Base-by-base conservation (phyloP, 2,113 vertebrate genomes). In the Labeo catla region DNA sequence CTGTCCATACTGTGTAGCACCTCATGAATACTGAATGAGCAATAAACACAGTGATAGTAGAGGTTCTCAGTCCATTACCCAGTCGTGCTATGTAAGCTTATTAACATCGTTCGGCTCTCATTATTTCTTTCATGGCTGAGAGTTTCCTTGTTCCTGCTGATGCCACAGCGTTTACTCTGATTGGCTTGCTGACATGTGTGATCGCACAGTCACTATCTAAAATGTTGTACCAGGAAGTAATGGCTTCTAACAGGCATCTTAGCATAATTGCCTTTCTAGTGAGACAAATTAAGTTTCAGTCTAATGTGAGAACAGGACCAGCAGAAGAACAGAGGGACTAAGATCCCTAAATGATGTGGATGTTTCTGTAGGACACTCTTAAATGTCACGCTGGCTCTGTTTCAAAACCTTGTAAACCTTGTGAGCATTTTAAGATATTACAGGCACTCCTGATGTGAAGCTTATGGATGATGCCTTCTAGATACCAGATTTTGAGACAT, bases 101-200 rank as follows among this genome's bases (percentile, higher is more conserved):
- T 93, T 94, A 94, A 86, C 86, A 74, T 86, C 87, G 90, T 91
- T 89, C 89, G 91, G 52, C 85, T 92, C 92, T 94, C 92, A 92
- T 93, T 94, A 93, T 90, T 92, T 93, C 90, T 88, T 91, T 92
- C 91, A 91, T 88, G 91, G 91, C 91, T 93, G 92, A 92, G 88
- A 90, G 91, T 94, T 87, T 88, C 87, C 85, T 74, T 89, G 80
- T 90, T 83, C 87, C 90, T 83, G 80, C 80, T 83, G 79, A 87
- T 83, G 45, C 45, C 88, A 81, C 74, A 83, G 54, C 72, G 61
- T 81, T 50, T 79, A 39, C 76, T 70, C 70, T 91, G 90, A 92
- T 82, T 91, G 84, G 89, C 92, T 93, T 88, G 91, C 92, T 93
- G 90, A 92, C 91, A 92, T 93, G 93, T 91, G 81, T 86, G 89